A percentile compares a stretch with the other conserved stretches of the same genome.
Conservation (phyloP, 2,113 vertebrate genomes). For the Donacobius atricapilla region DNA sequence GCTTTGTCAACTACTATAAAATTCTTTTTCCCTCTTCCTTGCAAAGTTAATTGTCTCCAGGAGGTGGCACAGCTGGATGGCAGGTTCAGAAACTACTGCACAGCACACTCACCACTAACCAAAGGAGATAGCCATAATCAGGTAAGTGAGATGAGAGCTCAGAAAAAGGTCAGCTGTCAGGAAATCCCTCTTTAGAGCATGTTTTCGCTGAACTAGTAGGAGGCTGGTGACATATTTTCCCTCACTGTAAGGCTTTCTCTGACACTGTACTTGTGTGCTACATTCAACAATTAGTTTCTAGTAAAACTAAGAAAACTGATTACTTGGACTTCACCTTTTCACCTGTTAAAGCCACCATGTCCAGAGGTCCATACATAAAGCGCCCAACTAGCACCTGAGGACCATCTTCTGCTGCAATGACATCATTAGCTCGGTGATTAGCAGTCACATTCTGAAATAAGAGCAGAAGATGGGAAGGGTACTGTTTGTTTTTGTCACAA, state of each 20-base stretch:
- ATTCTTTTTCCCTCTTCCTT: background rate
- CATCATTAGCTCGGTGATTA: conserved; percentile 93
- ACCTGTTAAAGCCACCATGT: conserved; percentile 97
- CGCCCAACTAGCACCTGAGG: conserved; percentile 90
- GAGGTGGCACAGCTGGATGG: background rate
- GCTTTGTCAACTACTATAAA: background rate
- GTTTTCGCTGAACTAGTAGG: background rate
- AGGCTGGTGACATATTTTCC: background rate
- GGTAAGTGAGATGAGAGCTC: background rate
- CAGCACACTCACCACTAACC: background rate
- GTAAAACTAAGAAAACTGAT: background rate
- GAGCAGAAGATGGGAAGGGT: background rate
- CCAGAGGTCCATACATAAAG: conserved; percentile 97
- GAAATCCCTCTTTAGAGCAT: background rate
- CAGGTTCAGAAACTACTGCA: background rate
- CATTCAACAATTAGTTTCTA: background rate
- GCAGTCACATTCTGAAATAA: conserved; percentile 88
- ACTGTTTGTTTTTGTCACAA: background rate
- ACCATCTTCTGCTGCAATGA: conserved; percentile 90
- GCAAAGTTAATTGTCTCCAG: background rate
- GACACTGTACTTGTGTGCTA: background rate
- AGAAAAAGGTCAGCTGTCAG: background rate
- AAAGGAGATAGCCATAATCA: background rate
- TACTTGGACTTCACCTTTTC: conserved; percentile 83
- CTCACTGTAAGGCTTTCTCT: background rate